Percentiles rank a stretch among this genome's conserved stretches.
phyloP scores from a whole-genome alignment of 2,888 invertebrate genomes.

The Tetrapedia diversipes region DNA sequence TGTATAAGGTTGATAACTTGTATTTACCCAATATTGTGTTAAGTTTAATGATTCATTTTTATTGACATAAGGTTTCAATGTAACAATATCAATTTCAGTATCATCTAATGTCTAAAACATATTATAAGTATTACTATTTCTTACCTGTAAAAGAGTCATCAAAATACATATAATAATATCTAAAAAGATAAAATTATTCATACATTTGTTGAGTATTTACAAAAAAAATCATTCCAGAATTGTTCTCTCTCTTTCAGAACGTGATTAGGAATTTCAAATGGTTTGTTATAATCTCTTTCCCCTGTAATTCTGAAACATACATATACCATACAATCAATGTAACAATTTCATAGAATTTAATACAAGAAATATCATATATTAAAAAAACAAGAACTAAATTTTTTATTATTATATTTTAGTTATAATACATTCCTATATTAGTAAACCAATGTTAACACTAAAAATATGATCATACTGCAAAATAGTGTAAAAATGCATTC shows the following conservation, averaged over 20 bases:
- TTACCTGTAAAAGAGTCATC: no score
- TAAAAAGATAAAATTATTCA: slow-evolving; percentile 4
- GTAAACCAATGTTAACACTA: no score
- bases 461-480: no score
- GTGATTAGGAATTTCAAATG: no score
- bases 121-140: not conserved
- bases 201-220: slow-evolving; percentile 69
- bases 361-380: no score
- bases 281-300: no score
- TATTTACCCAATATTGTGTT: slow-evolving; percentile 77
- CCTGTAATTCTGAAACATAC: slow-evolving; percentile 37
- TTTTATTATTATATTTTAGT: no score
- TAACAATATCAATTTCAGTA: no score
- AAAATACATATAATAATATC: not conserved
- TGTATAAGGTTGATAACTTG: slow-evolving; percentile 70
- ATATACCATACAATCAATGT: slow-evolving; percentile 8
- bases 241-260: slow-evolving; percentile 58
- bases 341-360: no score
- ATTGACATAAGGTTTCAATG: slow-evolving; percentile 5
- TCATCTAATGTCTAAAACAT: slow-evolving; percentile 61
- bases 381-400: no score
- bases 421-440: no score
- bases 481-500: no score
- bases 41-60: slow-evolving; percentile 62
- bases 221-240: slow-evolving; percentile 70